phyloP scores from a whole-genome alignment of 1,140 invertebrate species.

The Philaenus spumarius region DNA sequence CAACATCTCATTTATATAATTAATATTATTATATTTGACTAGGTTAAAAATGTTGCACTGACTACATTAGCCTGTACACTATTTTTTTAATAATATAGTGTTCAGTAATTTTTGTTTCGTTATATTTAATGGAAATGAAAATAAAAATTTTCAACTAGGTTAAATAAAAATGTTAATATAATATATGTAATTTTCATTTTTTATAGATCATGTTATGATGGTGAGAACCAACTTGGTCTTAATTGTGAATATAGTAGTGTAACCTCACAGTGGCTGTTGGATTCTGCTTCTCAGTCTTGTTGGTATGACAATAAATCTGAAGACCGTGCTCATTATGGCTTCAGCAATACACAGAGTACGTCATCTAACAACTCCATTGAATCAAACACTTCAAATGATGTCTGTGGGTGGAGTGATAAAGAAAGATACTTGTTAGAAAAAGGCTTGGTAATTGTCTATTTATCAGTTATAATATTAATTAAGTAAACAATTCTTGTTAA shows the following conservation, averaged over 20 bases:
- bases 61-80: too few relatives aligned
- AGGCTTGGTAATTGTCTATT: slow-evolving; percentile 46
- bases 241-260: slow-evolving; percentile 22
- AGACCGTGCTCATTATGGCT: neutral
- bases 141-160: too few relatives aligned
- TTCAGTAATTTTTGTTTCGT: too few relatives aligned
- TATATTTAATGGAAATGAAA: too few relatives aligned
- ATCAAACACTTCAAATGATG: slow-evolving; percentile 34
- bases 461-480: too few relatives aligned
- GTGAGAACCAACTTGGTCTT: slow-evolving; percentile 38
- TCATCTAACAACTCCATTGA: neutral
- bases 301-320: slow-evolving; percentile 11
- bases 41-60: too few relatives aligned
- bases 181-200: neutral
- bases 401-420: slow-evolving; percentile 44
- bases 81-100: too few relatives aligned
- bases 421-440: slow-evolving; percentile 51
- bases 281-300: slow-evolving; percentile 35
- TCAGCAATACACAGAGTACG: too few relatives aligned
- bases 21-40: too few relatives aligned
- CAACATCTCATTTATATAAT: too few relatives aligned
- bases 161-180: too few relatives aligned
- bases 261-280: slow-evolving; percentile 40
- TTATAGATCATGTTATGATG: slow-evolving; percentile 34
- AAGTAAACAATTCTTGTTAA: too few relatives aligned